Evolutionary conservation across 1,140 invertebrate species (phyloP), one percentile per base, ranked within the genome.

Genomic region (Pseudomyrmex gracilis): DNA sequence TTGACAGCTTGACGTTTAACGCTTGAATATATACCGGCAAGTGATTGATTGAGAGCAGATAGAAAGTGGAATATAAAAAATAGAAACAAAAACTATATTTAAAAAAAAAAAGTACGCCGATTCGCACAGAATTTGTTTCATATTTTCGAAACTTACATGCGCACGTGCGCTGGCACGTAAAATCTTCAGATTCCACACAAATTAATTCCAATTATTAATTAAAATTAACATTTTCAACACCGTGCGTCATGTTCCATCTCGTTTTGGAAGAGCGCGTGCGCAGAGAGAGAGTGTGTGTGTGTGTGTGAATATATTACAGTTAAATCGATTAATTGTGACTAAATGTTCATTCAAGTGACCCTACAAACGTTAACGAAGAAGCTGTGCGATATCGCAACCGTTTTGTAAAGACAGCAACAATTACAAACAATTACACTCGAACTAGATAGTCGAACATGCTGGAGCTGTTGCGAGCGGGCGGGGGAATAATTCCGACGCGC

Each of bases 41-140:
- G n/a, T 80, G 76, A 80, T 61, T 80, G 76, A 80, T 80, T 71
- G 76, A 71, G 66, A 80, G 22, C 66, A 55, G 24, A 60, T 80
- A 20, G 58, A 49, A 58, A 70, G 57, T 49, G 49, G 71, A 70
- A 7, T 15, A 57, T n/a, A 57, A 77, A 67, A 55, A 47, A 24
- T 20, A 13, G 13, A 13, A 63, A 76, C 22, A 13, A 51, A 73
- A 57, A 22, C 24, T 24, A 9, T 9, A 9, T 12, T 12, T 8
- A 10, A 49, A 47, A 70, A 58, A 70, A 10, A 49, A 47, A 70
- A 58, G 58, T 45, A 57, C 47, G 45, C 20, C 58, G n/a, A 71
- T 80, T 78, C 34, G 34, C 34, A 0, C 34, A 34, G 34, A 68
- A 12, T 43, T 57, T 17, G 17, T 67, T 77, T n/a, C 53, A 2